Percentiles rank a stretch among this genome's conserved stretches.
These are phyloP conservation scores for Amphiprion clarkii DNA, from an alignment of 2,797 vertebrate genomes.

Conservation along the genomic window DNA sequence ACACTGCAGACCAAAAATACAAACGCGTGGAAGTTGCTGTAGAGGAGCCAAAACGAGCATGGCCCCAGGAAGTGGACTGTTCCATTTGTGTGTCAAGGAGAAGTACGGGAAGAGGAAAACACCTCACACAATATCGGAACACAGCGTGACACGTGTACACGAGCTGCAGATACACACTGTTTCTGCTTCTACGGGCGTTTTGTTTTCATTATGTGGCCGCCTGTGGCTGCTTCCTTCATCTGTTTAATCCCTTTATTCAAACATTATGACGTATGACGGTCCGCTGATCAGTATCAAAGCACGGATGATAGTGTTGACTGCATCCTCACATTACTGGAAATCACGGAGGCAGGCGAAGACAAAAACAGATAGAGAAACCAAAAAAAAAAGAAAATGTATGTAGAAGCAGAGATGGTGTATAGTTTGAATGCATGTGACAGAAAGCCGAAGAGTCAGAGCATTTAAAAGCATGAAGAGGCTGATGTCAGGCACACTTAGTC, in stretches of 20 bases:
- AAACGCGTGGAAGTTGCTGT: conserved; percentile 38
- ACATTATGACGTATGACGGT: conserved; percentile 51
- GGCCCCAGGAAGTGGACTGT: conserved; percentile 45
- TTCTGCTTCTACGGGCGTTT: conserved; percentile 16
- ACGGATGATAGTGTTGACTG: conserved; percentile 35
- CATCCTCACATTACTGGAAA: conserved; percentile 57
- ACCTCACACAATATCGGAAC: conserved; percentile 40
- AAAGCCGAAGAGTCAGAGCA: conserved; percentile 27
- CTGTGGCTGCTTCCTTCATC: conserved; percentile 47
- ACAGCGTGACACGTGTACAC: conserved; percentile 27
- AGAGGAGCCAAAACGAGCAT: conserved; percentile 49
- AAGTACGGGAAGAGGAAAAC: conserved; percentile 45
- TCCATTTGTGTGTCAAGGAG: conserved; percentile 51
- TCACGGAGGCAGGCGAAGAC: neutral
- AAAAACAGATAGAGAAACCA: neutral
- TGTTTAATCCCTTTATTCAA: conserved; percentile 67
- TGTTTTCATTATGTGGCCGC: conserved; percentile 38
- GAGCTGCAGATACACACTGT: conserved; percentile 15
- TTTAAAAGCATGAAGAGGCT: conserved; percentile 19
- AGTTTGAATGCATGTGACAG: conserved; percentile 36
- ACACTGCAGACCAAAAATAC: conserved; percentile 64
- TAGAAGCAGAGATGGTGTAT: conserved; percentile 17
- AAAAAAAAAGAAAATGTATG: neutral
- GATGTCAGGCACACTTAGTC: conserved; percentile 16
- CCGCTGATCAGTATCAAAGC: conserved; percentile 65